Evolutionary conservation across 2,888 invertebrate genomes (phyloP).

Genomic region (Oscheius sp.): DNA sequence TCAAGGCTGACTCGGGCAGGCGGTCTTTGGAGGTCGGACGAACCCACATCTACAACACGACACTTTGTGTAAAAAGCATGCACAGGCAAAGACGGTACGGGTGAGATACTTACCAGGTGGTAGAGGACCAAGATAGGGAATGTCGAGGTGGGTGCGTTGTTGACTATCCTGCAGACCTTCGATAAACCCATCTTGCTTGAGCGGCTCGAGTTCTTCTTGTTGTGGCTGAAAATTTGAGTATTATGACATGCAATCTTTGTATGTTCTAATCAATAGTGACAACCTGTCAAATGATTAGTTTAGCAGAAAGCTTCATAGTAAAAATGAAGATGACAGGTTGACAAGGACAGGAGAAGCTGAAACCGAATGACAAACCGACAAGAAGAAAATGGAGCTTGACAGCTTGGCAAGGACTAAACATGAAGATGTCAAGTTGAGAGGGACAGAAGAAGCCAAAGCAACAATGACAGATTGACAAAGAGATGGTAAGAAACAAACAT

Average conservation of each 20-base stretch:
- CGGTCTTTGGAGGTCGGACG: neutral
- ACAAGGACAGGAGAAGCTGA: too few species aligned
- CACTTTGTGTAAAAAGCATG: neutral
- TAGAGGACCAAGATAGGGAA: slow-evolving; percentile 1
- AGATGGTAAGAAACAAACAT: too few species aligned
- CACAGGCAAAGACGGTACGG: neutral
- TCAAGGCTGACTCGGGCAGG: slow-evolving; percentile 1
- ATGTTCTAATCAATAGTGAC: too few species aligned
- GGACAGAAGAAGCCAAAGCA: too few species aligned
- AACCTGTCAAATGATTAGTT: too few species aligned
- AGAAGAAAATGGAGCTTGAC: too few species aligned
- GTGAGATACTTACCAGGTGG: neutral
- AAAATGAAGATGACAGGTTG: too few species aligned
- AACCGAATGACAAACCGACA: too few species aligned
- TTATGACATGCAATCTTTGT: neutral
- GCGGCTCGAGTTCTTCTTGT: slow-evolving; percentile 6
- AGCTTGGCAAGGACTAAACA: too few species aligned
- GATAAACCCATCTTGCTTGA: slow-evolving; percentile 4
- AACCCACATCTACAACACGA: slow-evolving; percentile 26
- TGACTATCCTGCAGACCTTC: slow-evolving; percentile 16
- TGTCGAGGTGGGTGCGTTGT: neutral
- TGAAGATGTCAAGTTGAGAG: too few species aligned
- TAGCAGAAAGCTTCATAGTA: too few species aligned
- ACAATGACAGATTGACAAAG: too few species aligned
- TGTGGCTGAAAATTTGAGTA: slow-evolving; percentile 7